Conservation (phyloP, 1,140 invertebrate genomes). For the Dermatophagoides farinae region DNA sequence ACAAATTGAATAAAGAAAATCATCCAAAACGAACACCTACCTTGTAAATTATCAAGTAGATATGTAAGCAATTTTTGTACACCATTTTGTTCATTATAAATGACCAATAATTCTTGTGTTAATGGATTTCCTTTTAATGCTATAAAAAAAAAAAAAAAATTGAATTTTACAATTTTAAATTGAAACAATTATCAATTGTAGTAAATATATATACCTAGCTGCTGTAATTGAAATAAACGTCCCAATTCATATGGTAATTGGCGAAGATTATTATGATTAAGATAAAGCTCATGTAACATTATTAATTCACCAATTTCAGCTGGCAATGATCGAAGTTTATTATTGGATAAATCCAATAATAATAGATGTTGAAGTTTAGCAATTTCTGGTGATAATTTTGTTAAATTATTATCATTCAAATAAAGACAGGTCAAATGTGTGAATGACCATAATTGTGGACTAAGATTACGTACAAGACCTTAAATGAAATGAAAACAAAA, state of each 20-base stretch:
- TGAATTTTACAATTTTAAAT: conserved; percentile 3
- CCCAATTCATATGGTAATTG: conserved; percentile 88
- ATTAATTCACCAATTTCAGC: conserved; percentile 86
- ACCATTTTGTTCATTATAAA: conserved; percentile 79
- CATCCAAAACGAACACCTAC: neutral
- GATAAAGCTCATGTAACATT: conserved; percentile 70
- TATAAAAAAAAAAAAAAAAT: conserved; percentile 22
- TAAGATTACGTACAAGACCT: conserved; percentile 79
- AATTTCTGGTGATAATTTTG: conserved; percentile 69
- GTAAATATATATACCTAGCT: conserved; percentile 26
- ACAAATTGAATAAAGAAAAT: neutral
- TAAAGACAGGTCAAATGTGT: conserved; percentile 76
- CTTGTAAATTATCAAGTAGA: conserved; percentile 72
- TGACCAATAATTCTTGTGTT: conserved; percentile 65
- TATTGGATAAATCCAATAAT: conserved; percentile 73
- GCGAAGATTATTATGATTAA: conserved; percentile 80
- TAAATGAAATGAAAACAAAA: conserved; percentile 33
- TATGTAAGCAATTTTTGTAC: conserved; percentile 77
- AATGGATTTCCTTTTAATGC: conserved; percentile 85
- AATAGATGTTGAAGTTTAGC: conserved; percentile 55
- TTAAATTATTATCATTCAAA: conserved; percentile 78
- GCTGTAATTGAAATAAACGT: conserved; percentile 84
- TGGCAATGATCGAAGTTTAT: conserved; percentile 78
- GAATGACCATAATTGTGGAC: conserved; percentile 68
- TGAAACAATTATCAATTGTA: neutral